A percentile compares a stretch with the other conserved stretches of the same genome.
These are phyloP conservation scores for Calephelis virginiensis DNA, from an alignment of 1,140 invertebrate species.

Conservation along the genomic window DNA sequence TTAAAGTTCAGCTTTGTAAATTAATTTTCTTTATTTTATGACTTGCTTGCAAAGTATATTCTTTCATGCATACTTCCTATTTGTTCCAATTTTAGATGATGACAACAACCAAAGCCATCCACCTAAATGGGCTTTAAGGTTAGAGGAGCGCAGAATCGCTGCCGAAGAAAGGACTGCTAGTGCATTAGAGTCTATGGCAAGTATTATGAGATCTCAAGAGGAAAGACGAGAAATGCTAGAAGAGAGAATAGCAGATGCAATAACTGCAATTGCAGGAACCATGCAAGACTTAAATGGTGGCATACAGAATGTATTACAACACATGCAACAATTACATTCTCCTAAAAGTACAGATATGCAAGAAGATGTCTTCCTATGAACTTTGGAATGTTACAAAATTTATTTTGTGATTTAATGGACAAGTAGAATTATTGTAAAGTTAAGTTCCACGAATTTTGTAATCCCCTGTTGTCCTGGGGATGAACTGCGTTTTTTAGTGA, in stretches of 20 bases:
- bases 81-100: conserved; percentile 2
- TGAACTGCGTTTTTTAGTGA: too few species aligned
- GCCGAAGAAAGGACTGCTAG: conserved; percentile 60
- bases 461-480: too few species aligned
- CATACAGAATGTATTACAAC: conserved; percentile 48
- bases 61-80: too few species aligned
- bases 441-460: too few species aligned
- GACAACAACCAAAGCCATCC: conserved; percentile 26
- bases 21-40: too few species aligned
- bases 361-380: conserved; percentile 46
- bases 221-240: conserved; percentile 48
- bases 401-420: too few species aligned
- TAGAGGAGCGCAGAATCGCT: conserved; percentile 62
- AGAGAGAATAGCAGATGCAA: conserved; percentile 50
- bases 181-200: conserved; percentile 55
- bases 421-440: too few species aligned
- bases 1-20: too few species aligned
- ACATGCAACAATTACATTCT: conserved; percentile 39
- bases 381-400: background rate
- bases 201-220: conserved; percentile 50
- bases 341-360: conserved; percentile 44
- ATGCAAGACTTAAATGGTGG: conserved; percentile 58
- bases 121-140: conserved; percentile 62
- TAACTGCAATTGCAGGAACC: conserved; percentile 55
- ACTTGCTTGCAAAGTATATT: too few species aligned